Base-by-base conservation (phyloP, 2,888 invertebrate species). In the Cybosia mesomella region DNA sequence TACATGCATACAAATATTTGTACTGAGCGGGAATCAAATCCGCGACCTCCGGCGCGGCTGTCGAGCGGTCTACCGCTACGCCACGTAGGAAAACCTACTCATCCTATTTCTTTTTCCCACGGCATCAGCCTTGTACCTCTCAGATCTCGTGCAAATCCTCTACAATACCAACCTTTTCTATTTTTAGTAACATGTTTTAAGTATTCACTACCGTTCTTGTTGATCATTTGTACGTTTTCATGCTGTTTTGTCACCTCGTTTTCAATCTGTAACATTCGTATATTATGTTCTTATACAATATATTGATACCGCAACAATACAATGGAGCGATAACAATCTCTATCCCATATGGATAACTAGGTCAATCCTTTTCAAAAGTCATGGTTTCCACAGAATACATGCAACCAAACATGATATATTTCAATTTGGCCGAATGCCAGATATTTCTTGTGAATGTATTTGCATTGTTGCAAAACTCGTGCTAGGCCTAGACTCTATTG, bases 401-500 rank as follows among this genome's bases (percentile, higher is more conserved):
- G 88, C 89, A 89, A 84, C 87, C 85, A 83, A 88, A 80, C 86
- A 87, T 90, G 86, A 89, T 83, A 87, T 87, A 88, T 91, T 89
- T 92, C 86, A 91, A 92, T 92, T 92, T 92, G 91, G 90, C 85
- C 67, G 73, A 71, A 71, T 66, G 87, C 91, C 91, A 91, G 88
- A 87, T 85, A 81, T 88, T 90, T 62, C 92, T 89, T 88, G 83
- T 89, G 74, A 75, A 85, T 73, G 75, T 85, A 68, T 85, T 68
- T 87, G 87, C 89, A 88, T 89, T 88, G 85, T 71, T 86, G 86
- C 87, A 86, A 79, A 84, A 77, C 61, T 69, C 75, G 77, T 81
- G 80, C 84, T 81, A 62, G 68, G 64, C 72, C 71, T 64, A 71
- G 66, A 68, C 62, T 61, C 57, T 71, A 68, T 82, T 68, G 43